Evolutionary conservation across 2,888 invertebrate species (phyloP).

Genomic region (Glaucopsyche alexis): DNA sequence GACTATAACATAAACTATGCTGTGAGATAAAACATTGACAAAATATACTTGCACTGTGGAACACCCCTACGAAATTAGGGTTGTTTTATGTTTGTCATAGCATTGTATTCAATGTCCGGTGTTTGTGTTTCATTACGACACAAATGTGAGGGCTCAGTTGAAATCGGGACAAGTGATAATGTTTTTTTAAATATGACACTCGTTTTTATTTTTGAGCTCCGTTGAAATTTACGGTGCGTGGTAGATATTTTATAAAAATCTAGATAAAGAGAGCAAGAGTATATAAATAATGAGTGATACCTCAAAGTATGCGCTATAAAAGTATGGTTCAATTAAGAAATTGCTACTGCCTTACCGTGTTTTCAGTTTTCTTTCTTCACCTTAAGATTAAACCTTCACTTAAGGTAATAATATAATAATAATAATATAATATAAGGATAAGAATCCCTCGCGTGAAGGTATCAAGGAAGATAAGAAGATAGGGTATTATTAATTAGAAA

Average conservation of each 20-base stretch:
- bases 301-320: no score
- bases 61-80: slow-evolving; percentile 10
- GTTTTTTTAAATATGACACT: slow-evolving; percentile 3
- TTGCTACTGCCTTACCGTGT: no score
- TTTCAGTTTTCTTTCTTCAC: no score
- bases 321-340: no score
- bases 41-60: background rate
- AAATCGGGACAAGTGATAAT: slow-evolving; percentile 22
- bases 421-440: no score
- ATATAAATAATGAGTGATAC: no score
- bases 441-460: no score
- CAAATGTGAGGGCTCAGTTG: background rate
- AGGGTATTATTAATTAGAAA: no score
- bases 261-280: background rate
- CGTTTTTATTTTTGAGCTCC: slow-evolving; percentile 8
- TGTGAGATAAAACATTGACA: background rate
- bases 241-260: background rate
- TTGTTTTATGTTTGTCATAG: background rate
- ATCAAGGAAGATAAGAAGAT: no score
- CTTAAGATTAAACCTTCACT: no score
- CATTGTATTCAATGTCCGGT: slow-evolving; percentile 23
- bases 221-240: background rate
- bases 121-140: slow-evolving; percentile 26
- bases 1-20: no score
- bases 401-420: no score